Percentiles rank a stretch among this genome's conserved stretches.
phyloP scores from a whole-genome alignment of 2,113 vertebrate genomes.

The Tragelaphus strepsiceros region DNA sequence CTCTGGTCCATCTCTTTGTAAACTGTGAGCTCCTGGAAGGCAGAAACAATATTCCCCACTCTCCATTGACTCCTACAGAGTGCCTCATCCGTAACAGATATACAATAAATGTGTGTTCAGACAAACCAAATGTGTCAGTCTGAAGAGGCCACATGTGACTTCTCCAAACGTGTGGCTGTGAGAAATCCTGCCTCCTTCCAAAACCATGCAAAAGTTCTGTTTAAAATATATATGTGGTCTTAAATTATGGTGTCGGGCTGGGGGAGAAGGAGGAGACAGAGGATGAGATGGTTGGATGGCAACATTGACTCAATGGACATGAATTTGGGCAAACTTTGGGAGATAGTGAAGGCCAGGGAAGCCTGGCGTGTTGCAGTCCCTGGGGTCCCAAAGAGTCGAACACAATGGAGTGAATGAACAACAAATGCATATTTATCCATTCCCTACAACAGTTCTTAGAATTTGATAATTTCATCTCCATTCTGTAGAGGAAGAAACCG shows the following conservation, averaged over 20 bases:
- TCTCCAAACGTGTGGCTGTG: not conserved
- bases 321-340: not conserved
- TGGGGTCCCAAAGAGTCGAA: not conserved
- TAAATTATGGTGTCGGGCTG: not conserved
- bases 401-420: not conserved
- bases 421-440: not conserved
- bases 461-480: not conserved
- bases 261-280: not conserved
- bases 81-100: not conserved
- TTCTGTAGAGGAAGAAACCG: not conserved
- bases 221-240: not conserved
- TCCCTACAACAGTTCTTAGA: not conserved
- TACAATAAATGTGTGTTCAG: not conserved
- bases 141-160: too few relatives aligned
- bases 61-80: not conserved
- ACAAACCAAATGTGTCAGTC: not conserved
- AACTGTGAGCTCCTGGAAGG: not conserved
- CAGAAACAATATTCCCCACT: not conserved
- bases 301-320: not conserved
- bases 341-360: not conserved
- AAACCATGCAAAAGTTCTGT: not conserved
- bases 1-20: not conserved
- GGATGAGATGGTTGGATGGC: not conserved
- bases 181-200: not conserved
- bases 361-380: not conserved